These are phyloP conservation scores for Drosophila prostipennis DNA, from an alignment of 2,888 invertebrate genomes.

Conservation along the genomic window DNA sequence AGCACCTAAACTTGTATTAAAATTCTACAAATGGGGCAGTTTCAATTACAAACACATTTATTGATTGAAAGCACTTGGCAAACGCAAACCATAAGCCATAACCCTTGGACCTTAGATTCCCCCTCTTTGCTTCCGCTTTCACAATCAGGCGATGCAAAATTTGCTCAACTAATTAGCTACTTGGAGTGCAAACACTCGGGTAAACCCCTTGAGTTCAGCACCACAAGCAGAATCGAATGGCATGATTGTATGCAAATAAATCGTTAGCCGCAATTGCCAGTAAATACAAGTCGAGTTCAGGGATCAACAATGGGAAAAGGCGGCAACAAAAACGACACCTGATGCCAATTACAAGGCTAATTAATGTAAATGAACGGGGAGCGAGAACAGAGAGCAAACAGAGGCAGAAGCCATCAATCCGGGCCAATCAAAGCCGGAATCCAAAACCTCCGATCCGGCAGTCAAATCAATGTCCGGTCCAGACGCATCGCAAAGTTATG, in stretches of 20 bases:
- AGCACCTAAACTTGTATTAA: too few relatives aligned
- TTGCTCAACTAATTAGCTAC: conserved; percentile 55
- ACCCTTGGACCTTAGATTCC: neutral
- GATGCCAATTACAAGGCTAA: conserved; percentile 61
- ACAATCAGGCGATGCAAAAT: conserved; percentile 37
- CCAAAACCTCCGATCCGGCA: conserved; percentile 9
- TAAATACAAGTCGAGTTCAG: conserved; percentile 11
- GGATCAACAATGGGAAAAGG: conserved; percentile 13
- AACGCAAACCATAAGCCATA: conserved; percentile 2
- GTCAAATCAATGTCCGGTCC: conserved; percentile 67
- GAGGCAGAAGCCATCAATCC: conserved; percentile 17
- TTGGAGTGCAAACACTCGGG: conserved; percentile 28
- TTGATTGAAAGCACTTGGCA: neutral
- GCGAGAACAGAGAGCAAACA: conserved; percentile 25
- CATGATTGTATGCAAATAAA: conserved; percentile 73
- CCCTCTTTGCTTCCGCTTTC: neutral
- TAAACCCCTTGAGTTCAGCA: conserved; percentile 31
- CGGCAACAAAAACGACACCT: conserved; percentile 37
- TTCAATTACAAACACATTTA: neutral
- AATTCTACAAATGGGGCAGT: neutral
- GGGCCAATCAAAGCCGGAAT: conserved; percentile 50
- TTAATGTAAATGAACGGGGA: conserved; percentile 58
- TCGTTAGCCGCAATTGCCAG: conserved; percentile 41
- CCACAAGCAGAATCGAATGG: conserved; percentile 27
- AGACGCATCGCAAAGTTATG: conserved; percentile 50